Conservation (phyloP, 1,140 invertebrate species). For the Drosophila virilis region DNA sequence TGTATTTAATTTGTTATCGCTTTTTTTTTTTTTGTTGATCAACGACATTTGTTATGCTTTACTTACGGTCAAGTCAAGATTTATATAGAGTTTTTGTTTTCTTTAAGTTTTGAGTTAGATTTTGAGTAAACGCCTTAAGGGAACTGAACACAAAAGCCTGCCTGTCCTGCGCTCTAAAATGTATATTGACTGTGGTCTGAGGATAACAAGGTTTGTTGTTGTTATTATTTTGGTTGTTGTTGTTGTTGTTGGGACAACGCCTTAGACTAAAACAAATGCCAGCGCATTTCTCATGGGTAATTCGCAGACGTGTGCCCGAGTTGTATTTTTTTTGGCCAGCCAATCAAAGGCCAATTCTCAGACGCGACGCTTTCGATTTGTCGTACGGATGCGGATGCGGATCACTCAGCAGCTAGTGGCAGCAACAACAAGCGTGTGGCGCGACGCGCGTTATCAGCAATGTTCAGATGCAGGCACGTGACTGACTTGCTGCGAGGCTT, state of each 20-base stretch:
- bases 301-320: not conserved
- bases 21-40: slow-evolving; percentile 40
- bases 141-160: slow-evolving; percentile 60
- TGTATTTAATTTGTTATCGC: slow-evolving; percentile 20
- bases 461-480: slow-evolving; percentile 76
- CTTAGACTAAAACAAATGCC: slow-evolving; percentile 21
- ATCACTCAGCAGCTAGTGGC: slow-evolving; percentile 58
- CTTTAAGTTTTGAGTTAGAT: not conserved
- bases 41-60: slow-evolving; percentile 42
- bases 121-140: slow-evolving; percentile 27
- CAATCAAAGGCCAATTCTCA: slow-evolving; percentile 2
- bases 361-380: slow-evolving; percentile 57
- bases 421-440: slow-evolving; percentile 24
- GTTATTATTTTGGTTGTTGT: slow-evolving; percentile 38
- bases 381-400: slow-evolving; percentile 57
- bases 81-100: not conserved
- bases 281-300: slow-evolving; percentile 20
- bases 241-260: slow-evolving; percentile 21
- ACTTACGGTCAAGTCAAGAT: slow-evolving; percentile 72
- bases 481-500: slow-evolving; percentile 64
- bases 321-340: slow-evolving; percentile 1
- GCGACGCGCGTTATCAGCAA: slow-evolving; percentile 52
- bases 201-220: slow-evolving; percentile 2
- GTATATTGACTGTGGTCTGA: slow-evolving; percentile 35
- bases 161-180: slow-evolving; percentile 69